A percentile compares a stretch with the other conserved stretches of the same genome.
Evolutionary conservation across 2,797 vertebrate species (phyloP).

Genomic region (Brachyalestes nurse): DNA sequence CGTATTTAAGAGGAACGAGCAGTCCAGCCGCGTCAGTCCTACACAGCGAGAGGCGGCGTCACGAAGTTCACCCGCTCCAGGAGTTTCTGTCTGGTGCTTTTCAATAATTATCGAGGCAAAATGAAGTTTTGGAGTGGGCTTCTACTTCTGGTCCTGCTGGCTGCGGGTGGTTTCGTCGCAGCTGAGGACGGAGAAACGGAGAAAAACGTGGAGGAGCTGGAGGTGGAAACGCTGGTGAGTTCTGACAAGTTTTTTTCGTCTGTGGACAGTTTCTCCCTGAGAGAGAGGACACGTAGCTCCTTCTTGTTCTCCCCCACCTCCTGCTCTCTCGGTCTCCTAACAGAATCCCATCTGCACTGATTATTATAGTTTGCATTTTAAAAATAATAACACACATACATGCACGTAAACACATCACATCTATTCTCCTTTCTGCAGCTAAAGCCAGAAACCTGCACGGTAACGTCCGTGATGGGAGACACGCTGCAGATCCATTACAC

Average conservation of each 20-base stretch:
- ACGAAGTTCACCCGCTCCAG: constrained; percentile 63
- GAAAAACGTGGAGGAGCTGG: constrained; percentile 66
- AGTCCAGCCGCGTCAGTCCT: constrained; percentile 10
- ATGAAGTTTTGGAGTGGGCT: constrained; percentile 65
- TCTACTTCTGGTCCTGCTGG: constrained; percentile 63
- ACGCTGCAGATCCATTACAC: constrained; percentile 93
- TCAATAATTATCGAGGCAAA: constrained; percentile 23
- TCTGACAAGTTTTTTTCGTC: constrained; percentile 22
- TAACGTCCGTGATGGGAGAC: constrained; percentile 85
- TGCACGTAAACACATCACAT: background rate
- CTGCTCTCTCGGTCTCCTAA: too few relatives aligned
- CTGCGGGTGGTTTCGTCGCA: constrained; percentile 60
- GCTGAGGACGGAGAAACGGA: constrained; percentile 58
- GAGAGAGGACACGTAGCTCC: constrained; percentile 38
- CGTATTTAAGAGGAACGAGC: constrained; percentile 37
- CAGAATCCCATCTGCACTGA: too few relatives aligned
- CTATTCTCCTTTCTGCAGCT: constrained; percentile 71
- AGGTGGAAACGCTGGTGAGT: constrained; percentile 82
- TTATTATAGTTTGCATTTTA: too few relatives aligned
- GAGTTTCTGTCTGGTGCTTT: constrained; percentile 42
- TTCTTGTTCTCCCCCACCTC: background rate
- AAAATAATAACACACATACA: background rate
- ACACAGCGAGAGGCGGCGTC: background rate
- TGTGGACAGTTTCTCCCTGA: constrained; percentile 9
- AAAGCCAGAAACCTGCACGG: constrained; percentile 84